These are phyloP conservation scores for Misgurnus mizolepis DNA, from an alignment of 2,113 vertebrate species.

Conservation along the genomic window DNA sequence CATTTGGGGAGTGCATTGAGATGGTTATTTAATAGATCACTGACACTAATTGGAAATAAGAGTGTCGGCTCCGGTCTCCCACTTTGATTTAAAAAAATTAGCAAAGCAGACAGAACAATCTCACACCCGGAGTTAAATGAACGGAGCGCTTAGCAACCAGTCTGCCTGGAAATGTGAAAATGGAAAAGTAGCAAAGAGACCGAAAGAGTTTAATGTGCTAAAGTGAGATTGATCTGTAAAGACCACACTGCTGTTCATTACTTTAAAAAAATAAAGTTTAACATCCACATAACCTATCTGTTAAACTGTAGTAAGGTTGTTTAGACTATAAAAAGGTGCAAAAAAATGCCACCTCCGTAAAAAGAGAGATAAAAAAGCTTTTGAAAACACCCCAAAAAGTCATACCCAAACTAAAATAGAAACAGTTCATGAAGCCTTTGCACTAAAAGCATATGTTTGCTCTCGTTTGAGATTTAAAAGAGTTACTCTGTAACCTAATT, in stretches of 20 bases:
- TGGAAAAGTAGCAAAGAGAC: neutral
- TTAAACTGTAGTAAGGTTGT: too few species aligned
- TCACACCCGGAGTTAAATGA: constrained; percentile 43
- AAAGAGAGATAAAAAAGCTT: too few species aligned
- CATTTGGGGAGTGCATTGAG: constrained; percentile 33
- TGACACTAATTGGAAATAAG: constrained; percentile 51
- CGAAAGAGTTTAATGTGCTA: neutral
- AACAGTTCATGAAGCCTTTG: too few species aligned
- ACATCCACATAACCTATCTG: too few species aligned
- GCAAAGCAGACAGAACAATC: constrained; percentile 42
- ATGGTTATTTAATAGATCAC: constrained; percentile 21
- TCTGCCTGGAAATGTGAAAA: constrained; percentile 19
- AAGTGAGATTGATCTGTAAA: neutral
- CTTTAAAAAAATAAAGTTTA: too few species aligned
- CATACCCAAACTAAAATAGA: too few species aligned
- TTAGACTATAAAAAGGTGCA: too few species aligned
- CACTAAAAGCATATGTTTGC: too few species aligned
- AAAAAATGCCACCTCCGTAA: too few species aligned
- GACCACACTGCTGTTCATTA: neutral
- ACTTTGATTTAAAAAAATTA: constrained; percentile 54
- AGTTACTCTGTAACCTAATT: too few species aligned
- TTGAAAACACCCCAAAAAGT: too few species aligned
- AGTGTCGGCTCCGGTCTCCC: constrained; percentile 27
- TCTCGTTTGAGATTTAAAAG: too few species aligned
- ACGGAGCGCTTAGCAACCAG: constrained; percentile 31